Evolutionary conservation across 2,888 invertebrate species (phyloP), one percentile per base, ranked within the genome.

Genomic region (Lepidocyrtoides sp.): DNA sequence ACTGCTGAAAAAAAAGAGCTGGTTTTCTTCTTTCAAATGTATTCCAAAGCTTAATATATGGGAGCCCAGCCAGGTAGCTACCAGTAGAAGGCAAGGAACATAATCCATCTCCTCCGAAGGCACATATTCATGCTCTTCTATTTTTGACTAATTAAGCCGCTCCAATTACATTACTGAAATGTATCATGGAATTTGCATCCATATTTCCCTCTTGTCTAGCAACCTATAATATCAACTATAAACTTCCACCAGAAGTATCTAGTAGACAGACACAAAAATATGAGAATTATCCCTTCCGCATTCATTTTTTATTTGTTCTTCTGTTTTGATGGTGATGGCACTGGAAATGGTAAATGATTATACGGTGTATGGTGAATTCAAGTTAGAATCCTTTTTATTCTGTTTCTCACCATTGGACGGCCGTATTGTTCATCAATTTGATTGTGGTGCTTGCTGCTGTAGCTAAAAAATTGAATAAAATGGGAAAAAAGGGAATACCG

Each of bases 81-180:
- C 36, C 36, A 32, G 60, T 20, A 66, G 14, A 66, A 20, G 10
- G 1, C 44, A 41, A 63, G 26, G n/a, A 29, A 26, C n/a, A 32
- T 63, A 63, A 63, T 63, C 32, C 23, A 0, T 14, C n/a, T 26
- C 2, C 32, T 51, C 3, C n/a, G 1, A 17, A 66, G 32, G 12
- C 4, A 14, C 10, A 5, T 29, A 26, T 54, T 57, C 69, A 0
- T 36, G 17, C 7, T 69, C 20, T 41, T 32, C 23, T n/a, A 12
- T 20, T 63, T 63, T 69, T 17, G n/a, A 23, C 48, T 75, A 75
- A 75, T 75, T 75, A 48, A 75, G 17, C 26, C 48, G 75, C 48
- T 75, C 75, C 75, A 48, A 75, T 75, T 48, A 23, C 48, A 48
- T 48, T 12, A n/a, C n/a, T n/a, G n/a, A n/a, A n/a, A n/a, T n/a